Evolutionary conservation across 2,797 vertebrate species (phyloP).

Genomic region (Diceros bicornis): DNA sequence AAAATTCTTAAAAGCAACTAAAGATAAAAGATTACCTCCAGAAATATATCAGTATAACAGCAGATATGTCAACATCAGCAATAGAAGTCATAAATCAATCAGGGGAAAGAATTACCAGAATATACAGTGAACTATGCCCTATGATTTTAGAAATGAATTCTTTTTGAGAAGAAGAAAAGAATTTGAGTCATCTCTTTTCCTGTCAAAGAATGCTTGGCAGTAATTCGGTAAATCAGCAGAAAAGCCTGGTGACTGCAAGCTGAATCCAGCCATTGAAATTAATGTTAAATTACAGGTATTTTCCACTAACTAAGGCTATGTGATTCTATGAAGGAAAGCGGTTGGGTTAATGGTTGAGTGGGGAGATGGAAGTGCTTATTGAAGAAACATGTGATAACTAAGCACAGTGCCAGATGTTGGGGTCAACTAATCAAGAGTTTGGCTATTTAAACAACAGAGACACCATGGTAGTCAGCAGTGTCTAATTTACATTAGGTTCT

Average conservation of each 20-base stretch:
- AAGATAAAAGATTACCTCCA: background rate
- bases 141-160: background rate
- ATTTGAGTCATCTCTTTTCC: conserved; percentile 49
- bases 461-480: background rate
- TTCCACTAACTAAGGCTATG: conserved; percentile 16
- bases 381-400: conserved; percentile 25
- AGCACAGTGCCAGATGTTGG: background rate
- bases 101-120: conserved; percentile 44
- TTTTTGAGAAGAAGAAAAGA: background rate
- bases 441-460: background rate
- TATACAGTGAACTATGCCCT: background rate
- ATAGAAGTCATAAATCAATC: background rate
- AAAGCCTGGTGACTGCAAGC: background rate
- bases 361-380: background rate
- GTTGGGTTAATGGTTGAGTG: background rate
- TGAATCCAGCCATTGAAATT: background rate
- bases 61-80: background rate
- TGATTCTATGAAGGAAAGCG: background rate
- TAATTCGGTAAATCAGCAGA: conserved; percentile 6
- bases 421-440: background rate
- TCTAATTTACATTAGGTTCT: background rate
- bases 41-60: background rate
- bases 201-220: conserved; percentile 40
- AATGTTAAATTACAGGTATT: conserved; percentile 8
- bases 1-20: conserved; percentile 14